These are phyloP conservation scores for Perca flavescens DNA, from an alignment of 2,113 vertebrate species.

Conservation along the genomic window DNA sequence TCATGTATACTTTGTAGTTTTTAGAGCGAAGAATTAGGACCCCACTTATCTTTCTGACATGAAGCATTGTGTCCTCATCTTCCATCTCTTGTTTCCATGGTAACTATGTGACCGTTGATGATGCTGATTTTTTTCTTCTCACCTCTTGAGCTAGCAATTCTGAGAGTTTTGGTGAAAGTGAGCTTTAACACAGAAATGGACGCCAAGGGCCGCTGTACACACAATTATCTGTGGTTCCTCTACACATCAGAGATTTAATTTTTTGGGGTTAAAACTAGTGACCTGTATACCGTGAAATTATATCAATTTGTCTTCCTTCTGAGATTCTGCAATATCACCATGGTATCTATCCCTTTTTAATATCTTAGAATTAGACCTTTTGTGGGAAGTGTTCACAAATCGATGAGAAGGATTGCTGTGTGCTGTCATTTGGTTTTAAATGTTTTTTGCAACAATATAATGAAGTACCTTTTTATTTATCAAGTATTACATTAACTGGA, in stretches of 20 bases:
- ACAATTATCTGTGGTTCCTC: neutral
- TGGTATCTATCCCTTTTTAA: neutral
- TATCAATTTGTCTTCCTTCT: neutral
- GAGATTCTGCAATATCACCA: neutral
- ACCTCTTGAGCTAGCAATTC: slow-evolving; percentile 55
- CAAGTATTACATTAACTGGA: neutral
- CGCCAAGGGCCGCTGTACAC: neutral
- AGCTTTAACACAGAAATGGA: slow-evolving; percentile 28
- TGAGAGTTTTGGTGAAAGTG: slow-evolving; percentile 43
- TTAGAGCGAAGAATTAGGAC: slow-evolving; percentile 22
- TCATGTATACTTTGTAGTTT: slow-evolving; percentile 21
- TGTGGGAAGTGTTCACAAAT: neutral
- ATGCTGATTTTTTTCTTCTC: slow-evolving; percentile 35
- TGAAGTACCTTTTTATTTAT: neutral
- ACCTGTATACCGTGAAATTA: neutral
- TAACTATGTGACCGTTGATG: slow-evolving; percentile 71
- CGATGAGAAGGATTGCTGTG: neutral
- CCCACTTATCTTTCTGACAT: slow-evolving; percentile 52
- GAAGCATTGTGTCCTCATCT: slow-evolving; percentile 57
- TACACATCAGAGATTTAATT: neutral
- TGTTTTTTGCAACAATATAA: neutral
- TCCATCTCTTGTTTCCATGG: slow-evolving; percentile 77
- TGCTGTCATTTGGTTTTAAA: neutral
- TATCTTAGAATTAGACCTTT: neutral
- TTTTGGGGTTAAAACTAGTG: neutral